Base-by-base conservation (phyloP, 1,140 invertebrate genomes). In the Goniozus legneri region DNA sequence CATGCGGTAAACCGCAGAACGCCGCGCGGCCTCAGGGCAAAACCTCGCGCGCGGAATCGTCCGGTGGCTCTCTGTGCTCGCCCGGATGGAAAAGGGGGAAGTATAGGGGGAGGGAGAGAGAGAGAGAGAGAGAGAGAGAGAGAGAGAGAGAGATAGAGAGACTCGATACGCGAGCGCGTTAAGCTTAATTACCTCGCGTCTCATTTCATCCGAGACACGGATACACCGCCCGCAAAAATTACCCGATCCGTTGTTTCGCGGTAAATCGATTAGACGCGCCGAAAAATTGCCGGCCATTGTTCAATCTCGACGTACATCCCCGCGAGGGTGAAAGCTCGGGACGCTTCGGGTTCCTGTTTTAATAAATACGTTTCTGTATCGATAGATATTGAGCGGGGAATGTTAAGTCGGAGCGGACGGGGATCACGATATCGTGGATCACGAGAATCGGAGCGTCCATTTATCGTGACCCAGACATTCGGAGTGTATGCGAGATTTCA, bases 1-100 rank as follows among this genome's bases (percentile, higher is more conserved):
- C 70, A 73, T 73, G 70, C 70, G 70, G 70, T 71, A 60, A 67
- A 70, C 70, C 67, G 62, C 70, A 71, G 66, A 67, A 62, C 64
- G 63, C 58, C 62, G 56, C 56, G 55, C 58, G 61, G 64, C 64
- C 57, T 58, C 37, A 56, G 50, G 50, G 50, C 46, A 48, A 33
- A 57, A 59, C 41, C 46, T 38, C 36, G 44, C 10, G 24, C 24
- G 4, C 4, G 4, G 24, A 10, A 6, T 10, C 24, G 24, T 27
- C 24, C 54, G 43, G 30, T 37, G 32, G n/a, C n/a, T n/a, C n/a
- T n/a, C n/a, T n/a, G n/a, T n/a, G n/a, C n/a, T n/a, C n/a, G n/a
- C n/a, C n/a, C n/a, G n/a, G n/a, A n/a, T n/a, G n/a, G n/a, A n/a
- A n/a, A n/a, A n/a, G n/a, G n/a, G n/a, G n/a, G n/a, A n/a, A n/a